Evolutionary conservation across 2,113 vertebrate species (phyloP).

Genomic region (Pimephales promelas): DNA sequence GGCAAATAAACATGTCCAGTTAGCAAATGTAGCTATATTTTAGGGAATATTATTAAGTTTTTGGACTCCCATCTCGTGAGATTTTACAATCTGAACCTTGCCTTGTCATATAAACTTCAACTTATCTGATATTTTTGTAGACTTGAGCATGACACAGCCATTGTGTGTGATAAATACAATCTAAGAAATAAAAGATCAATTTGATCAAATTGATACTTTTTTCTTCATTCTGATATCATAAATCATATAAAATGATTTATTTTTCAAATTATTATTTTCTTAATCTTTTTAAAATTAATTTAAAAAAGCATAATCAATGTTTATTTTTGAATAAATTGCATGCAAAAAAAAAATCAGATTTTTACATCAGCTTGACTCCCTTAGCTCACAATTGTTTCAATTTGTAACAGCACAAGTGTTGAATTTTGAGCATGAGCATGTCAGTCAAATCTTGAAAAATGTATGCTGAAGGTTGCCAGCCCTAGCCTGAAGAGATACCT

Average conservation of each 20-base stretch:
- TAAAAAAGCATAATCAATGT: not conserved
- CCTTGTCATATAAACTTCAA: too few species aligned
- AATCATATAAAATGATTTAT: not conserved
- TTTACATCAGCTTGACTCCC: not conserved
- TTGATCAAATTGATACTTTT: not conserved
- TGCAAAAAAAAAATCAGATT: not conserved
- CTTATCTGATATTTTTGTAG: too few species aligned
- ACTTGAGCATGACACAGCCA: too few species aligned
- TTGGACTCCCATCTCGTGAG: too few species aligned
- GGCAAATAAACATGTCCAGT: too few species aligned
- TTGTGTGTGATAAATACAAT: too few species aligned
- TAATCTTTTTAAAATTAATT: not conserved
- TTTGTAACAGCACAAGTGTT: not conserved
- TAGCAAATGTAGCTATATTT: too few species aligned
- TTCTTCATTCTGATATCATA: not conserved
- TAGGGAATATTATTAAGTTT: too few species aligned
- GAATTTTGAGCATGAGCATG: not conserved
- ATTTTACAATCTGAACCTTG: too few species aligned
- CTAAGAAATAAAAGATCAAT: not conserved
- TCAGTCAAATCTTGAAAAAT: conserved; percentile 27
- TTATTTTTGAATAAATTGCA: not conserved
- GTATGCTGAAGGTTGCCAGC: not conserved
- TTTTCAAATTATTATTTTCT: not conserved
- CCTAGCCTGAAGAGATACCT: not conserved
- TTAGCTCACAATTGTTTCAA: not conserved